These are phyloP conservation scores for Trididemnum miniatum DNA, from an alignment of 23 tunicate species.

Conservation along the genomic window DNA sequence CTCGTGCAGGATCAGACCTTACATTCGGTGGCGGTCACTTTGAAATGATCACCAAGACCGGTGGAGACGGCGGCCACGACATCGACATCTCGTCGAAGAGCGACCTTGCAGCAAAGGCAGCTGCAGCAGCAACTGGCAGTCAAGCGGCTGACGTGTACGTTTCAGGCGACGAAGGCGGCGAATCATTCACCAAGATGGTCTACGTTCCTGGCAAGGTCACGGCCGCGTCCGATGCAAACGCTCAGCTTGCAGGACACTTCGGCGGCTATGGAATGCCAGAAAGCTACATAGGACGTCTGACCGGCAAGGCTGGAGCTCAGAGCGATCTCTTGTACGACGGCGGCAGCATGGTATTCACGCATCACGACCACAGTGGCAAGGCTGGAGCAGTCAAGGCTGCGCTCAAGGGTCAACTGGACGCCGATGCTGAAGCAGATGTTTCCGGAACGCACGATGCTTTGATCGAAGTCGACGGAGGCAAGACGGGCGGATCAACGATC, in stretches of 20 bases:
- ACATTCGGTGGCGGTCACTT: neutral
- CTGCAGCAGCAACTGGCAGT: neutral
- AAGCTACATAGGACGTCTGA: neutral
- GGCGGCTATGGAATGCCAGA: neutral
- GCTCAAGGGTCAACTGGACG: neutral
- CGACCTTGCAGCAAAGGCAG: slow-evolving; percentile 13
- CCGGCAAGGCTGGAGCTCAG: slow-evolving; percentile 12
- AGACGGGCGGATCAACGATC: slow-evolving; percentile 2
- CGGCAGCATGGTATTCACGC: neutral
- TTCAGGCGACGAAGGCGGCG: neutral
- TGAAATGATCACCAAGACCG: neutral
- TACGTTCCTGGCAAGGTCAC: slow-evolving; percentile 15
- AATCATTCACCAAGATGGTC: neutral
- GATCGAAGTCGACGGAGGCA: neutral
- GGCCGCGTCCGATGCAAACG: slow-evolving; percentile 8
- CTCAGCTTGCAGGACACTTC: neutral
- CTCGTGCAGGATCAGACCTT: neutral
- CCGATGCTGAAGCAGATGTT: neutral
- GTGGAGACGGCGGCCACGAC: neutral
- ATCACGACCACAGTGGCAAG: neutral
- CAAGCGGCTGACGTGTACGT: slow-evolving; percentile 11
- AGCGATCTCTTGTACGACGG: neutral
- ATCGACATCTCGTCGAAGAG: neutral
- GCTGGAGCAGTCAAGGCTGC: slow-evolving; percentile 1
- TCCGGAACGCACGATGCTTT: neutral